phyloP scores from a whole-genome alignment of 2,888 invertebrate genomes.

The Dasypolia templi region DNA sequence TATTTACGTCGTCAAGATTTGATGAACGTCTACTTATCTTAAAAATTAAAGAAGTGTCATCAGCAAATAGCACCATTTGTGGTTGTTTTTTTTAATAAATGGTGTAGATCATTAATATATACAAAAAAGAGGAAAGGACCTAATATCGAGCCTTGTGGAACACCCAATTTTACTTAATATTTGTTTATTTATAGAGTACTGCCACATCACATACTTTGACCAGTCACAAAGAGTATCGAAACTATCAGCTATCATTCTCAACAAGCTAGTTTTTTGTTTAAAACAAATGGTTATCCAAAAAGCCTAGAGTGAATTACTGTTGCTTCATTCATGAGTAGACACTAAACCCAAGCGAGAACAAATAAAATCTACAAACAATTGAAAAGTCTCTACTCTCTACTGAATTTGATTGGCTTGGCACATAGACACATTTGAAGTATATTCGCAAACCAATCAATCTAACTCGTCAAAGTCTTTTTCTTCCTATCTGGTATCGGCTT shows the following conservation, averaged over 20 bases:
- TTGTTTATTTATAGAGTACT: neutral
- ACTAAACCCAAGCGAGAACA: constrained; percentile 26
- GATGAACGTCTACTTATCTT: too few relatives aligned
- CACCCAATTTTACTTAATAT: too few relatives aligned
- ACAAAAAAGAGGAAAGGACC: too few relatives aligned
- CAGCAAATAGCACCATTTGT: too few relatives aligned
- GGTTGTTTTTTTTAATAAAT: too few relatives aligned
- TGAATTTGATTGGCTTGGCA: constrained; percentile 37
- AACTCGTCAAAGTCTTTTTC: constrained; percentile 19
- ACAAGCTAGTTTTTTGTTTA: neutral
- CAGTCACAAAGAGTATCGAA: neutral
- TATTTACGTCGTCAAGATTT: too few relatives aligned
- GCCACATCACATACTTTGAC: neutral
- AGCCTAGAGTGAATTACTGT: neutral
- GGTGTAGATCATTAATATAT: too few relatives aligned
- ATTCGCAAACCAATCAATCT: constrained; percentile 40
- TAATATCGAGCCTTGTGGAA: too few relatives aligned
- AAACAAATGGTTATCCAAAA: neutral
- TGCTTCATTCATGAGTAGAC: constrained; percentile 13
- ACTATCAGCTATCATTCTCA: neutral
- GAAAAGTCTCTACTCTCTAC: constrained; percentile 9
- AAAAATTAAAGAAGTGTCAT: too few relatives aligned
- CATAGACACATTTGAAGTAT: constrained; percentile 28
- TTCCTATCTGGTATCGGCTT: constrained; percentile 12
- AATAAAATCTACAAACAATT: constrained; percentile 17